Evolutionary conservation across 2,797 vertebrate species (phyloP), one percentile per base, ranked within the genome.

Genomic region (Chaetophractus vellerosus): DNA sequence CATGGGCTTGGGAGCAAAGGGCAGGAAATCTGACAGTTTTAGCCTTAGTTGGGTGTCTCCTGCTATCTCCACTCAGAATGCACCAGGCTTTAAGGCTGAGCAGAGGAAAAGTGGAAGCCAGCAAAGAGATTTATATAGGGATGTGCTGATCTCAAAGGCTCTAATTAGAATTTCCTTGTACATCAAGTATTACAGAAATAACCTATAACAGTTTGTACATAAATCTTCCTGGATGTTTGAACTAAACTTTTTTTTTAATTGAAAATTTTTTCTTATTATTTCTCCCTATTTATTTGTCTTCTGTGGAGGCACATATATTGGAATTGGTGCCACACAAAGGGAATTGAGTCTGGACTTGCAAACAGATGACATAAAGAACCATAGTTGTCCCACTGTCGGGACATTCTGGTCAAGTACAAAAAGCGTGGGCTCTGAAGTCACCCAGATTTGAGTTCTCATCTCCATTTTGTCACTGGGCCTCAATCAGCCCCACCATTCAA

Each of bases 401-500:
- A 28, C 10, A 26, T 9, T 10, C 11, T 28, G 55, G 85, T 83
- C 69, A 55, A 66, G 66, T 19, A 75, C 66, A 72, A 52, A 78
- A 45, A 19, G 18, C n/a, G 2, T 9, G 88, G 24, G 28, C 38
- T 88, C 55, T 86, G 78, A 74, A 11, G 57, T 78, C 41, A 15
- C 57, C 74, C n/a, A 59, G 38, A 52, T 45, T 11, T 55, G 52
- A 72, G 38, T 7, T 68, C 61, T 55, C 33, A 26, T 16, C 23
- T 7, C 14, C n/a, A 6, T 8, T n/a, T 48, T 45, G 79, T 10
- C 36, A 4, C 31, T 0, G 69, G 66, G 24, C 76, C 5, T 31
- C 36, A 0, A 0, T 16, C 33, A 21, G 19, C 45, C n/a, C 68
- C 45, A 0, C 1, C 7, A 61, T n/a, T 33, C 8, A 38, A 18